phyloP scores from a whole-genome alignment of 2,113 vertebrate genomes.

The Eulemur macaco region DNA sequence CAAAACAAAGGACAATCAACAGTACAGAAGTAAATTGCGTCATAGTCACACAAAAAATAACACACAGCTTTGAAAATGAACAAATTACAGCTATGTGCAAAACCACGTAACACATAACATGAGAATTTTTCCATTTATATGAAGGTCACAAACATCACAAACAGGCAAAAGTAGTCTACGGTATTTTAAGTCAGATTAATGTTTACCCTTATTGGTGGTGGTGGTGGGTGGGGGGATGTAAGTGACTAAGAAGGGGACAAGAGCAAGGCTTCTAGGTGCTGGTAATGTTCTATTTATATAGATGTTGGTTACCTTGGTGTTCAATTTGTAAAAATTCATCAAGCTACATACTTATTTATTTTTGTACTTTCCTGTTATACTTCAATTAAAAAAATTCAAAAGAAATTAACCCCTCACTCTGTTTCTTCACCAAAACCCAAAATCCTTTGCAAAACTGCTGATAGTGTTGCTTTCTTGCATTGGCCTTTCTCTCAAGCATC shows the following conservation, averaged over 20 bases:
- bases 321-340: slow-evolving; percentile 41
- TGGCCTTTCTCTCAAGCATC: background rate
- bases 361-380: background rate
- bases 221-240: background rate
- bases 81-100: slow-evolving; percentile 21
- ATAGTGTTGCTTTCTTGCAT: background rate
- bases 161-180: background rate
- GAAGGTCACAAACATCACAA: slow-evolving; percentile 20
- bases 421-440: background rate
- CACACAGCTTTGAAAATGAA: slow-evolving; percentile 23
- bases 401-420: background rate
- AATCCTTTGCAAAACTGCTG: background rate
- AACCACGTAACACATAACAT: background rate
- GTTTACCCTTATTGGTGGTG: background rate
- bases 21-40: background rate
- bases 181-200: background rate
- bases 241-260: background rate
- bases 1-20: background rate
- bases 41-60: background rate
- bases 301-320: slow-evolving; percentile 19
- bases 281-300: slow-evolving; percentile 6
- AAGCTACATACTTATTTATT: background rate
- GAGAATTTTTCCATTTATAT: background rate
- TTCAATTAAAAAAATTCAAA: slow-evolving; percentile 34
- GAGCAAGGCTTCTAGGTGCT: background rate